Base-by-base conservation (phyloP, 2,888 invertebrate species). In the Copidosoma aretas region DNA sequence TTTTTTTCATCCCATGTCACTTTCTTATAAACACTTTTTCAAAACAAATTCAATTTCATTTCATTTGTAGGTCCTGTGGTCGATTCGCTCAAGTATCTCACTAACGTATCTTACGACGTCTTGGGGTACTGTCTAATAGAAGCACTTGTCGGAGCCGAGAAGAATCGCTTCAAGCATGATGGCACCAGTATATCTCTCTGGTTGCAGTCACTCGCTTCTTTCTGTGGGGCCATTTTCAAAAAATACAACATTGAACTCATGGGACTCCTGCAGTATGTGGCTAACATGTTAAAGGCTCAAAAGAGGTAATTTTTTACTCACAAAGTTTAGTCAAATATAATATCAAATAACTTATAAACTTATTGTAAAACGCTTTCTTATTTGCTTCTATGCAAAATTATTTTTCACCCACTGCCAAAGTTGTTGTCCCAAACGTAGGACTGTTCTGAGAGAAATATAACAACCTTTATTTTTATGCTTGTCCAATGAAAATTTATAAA, bases 181-280 rank as follows among this genome's bases (percentile, higher is more conserved):
- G 95, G 93, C 73, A 97, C 93, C 56, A 94, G 95, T 56, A 93
- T 98, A 76, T 95, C 98, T 1, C 88, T 92, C 12, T 97, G 97
- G 97, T 87, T 97, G 68, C 96, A 97, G 82, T 95, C 96, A 80
- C 89, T 98, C 39, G 94, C 98, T 0, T 93, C 93, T 70, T 98
- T 99, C 86, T 94, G 96, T 77, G 98, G 98, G 15, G 92, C 95
- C 1, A 93, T 98, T 74, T 98, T 94, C 85, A 97, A 97, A 86
- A 98, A 98, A 83, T 99, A 99, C 84, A 93, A 92, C 78, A 94
- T 98, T 69, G 99, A 99, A 82, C 87, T 99, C 72, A 93, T 95
- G 4, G 98, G 98, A 1, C 85, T 99, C 74, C 86, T 99, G 81
- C 98, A 99, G 84, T 99, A 97, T 84, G 95, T 99, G 25, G 95